phyloP scores from a whole-genome alignment of 1,140 invertebrate species.

The Episyrphus balteatus region DNA sequence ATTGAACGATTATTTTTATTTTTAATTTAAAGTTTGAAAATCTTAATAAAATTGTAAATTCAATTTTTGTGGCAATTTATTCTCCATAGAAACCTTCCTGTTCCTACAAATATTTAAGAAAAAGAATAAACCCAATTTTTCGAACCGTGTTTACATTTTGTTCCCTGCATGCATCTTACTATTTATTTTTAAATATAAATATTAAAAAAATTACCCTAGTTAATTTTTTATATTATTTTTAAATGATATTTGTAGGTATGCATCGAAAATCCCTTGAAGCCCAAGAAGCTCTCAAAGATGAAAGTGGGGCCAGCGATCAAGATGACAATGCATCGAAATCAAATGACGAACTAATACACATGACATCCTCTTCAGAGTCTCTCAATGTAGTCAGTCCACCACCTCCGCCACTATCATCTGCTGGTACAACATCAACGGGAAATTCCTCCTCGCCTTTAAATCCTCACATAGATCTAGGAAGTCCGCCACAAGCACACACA shows the following conservation, averaged over 20 bases:
- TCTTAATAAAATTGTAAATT: no score
- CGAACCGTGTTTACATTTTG: no score
- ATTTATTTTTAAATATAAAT: no score
- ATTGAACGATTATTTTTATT: no score
- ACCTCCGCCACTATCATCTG: constrained; percentile 15
- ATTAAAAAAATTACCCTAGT: no score
- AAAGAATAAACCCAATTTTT: no score
- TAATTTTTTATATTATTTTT: no score
- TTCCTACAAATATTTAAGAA: no score
- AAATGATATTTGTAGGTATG: constrained; percentile 63
- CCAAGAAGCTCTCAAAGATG: constrained; percentile 80
- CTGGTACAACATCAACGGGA: constrained; percentile 19
- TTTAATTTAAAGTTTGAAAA: no score
- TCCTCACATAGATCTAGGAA: constrained; percentile 29
- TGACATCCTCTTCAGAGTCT: constrained; percentile 29
- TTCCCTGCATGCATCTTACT: no score
- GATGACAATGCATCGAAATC: constrained; percentile 26
- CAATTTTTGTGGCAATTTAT: no score
- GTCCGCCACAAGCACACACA: constrained; percentile 11
- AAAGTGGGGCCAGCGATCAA: constrained; percentile 42
- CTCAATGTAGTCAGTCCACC: constrained; percentile 31
- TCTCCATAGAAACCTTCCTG: no score
- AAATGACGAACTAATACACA: constrained; percentile 17
- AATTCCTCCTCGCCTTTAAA: constrained; percentile 22
- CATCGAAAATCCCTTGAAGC: constrained; percentile 97